A percentile compares a stretch with the other conserved stretches of the same genome.
phyloP scores from a whole-genome alignment of 2,797 vertebrate genomes.

The Chelon labrosus region DNA sequence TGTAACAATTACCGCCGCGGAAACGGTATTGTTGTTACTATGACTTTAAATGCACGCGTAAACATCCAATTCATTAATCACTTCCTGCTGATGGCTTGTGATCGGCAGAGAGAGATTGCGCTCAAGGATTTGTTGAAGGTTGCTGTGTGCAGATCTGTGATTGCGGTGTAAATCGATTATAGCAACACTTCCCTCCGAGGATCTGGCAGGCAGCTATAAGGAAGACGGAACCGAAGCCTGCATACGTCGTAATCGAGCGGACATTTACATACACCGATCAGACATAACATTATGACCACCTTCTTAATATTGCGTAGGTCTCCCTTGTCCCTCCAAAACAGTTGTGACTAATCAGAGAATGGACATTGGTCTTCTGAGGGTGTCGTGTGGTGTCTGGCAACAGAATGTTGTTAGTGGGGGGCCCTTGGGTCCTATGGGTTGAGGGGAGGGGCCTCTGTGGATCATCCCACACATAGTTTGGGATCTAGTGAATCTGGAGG shows the following conservation, averaged over 20 bases:
- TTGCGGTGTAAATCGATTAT: slow-evolving; percentile 82
- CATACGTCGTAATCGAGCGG: slow-evolving; percentile 8
- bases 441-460: no score
- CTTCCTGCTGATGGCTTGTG: slow-evolving; percentile 64
- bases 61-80: slow-evolving; percentile 69
- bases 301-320: no score
- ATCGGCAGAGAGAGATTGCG: slow-evolving; percentile 63
- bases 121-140: slow-evolving; percentile 81
- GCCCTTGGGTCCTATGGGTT: no score
- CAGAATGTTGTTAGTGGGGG: no score
- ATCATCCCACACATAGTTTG: neutral
- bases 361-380: no score
- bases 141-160: slow-evolving; percentile 70
- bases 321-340: no score
- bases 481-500: no score
- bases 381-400: no score
- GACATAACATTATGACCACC: no score
- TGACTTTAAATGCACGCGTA: slow-evolving; percentile 60
- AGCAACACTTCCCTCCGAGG: slow-evolving; percentile 64
- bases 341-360: no score
- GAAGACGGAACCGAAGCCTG: slow-evolving; percentile 39
- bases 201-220: slow-evolving; percentile 65
- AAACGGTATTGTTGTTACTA: slow-evolving; percentile 29
- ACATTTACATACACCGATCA: slow-evolving; percentile 19
- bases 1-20: slow-evolving; percentile 20